Percentiles rank a stretch among this genome's conserved stretches.
These are phyloP conservation scores for Petrocephalus schoutedeni DNA, from an alignment of 2,797 vertebrate species.

Conservation along the genomic window DNA sequence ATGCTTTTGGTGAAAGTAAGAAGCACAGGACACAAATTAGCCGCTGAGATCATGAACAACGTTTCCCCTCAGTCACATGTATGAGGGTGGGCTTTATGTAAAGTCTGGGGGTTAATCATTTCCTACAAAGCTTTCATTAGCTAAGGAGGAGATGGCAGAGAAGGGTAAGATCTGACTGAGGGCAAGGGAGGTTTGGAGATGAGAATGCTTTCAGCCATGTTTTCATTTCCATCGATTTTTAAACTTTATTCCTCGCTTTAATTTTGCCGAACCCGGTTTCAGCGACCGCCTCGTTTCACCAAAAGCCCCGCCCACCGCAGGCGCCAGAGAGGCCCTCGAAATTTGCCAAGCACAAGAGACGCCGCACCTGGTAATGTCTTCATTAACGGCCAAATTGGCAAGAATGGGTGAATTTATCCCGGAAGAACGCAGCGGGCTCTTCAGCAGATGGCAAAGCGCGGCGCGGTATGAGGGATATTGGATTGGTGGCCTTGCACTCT, in stretches of 20 bases:
- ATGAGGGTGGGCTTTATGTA: background rate
- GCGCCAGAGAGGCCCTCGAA: constrained; percentile 27
- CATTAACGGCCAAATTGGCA: constrained; percentile 18
- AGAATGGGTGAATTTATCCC: constrained; percentile 34
- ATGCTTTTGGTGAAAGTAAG: background rate
- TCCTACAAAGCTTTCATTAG: background rate
- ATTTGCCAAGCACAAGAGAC: constrained; percentile 26
- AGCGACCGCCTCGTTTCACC: background rate
- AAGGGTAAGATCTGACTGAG: background rate
- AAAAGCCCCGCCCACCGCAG: constrained; percentile 15
- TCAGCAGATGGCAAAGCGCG: constrained; percentile 36
- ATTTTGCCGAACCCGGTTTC: background rate
- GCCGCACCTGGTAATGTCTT: constrained; percentile 31
- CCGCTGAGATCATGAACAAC: background rate
- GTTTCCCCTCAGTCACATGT: background rate
- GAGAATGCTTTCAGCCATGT: background rate
- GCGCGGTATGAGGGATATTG: constrained; percentile 31
- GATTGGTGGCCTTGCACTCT: constrained; percentile 12
- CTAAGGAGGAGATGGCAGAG: background rate
- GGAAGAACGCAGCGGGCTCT: constrained; percentile 28
- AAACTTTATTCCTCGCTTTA: background rate
- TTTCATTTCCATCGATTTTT: background rate
- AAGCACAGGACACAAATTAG: no score
- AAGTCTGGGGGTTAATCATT: background rate
- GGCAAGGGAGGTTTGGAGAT: background rate